These are phyloP conservation scores for Salmo trutta DNA, from an alignment of 2,797 vertebrate species.

Conservation along the genomic window DNA sequence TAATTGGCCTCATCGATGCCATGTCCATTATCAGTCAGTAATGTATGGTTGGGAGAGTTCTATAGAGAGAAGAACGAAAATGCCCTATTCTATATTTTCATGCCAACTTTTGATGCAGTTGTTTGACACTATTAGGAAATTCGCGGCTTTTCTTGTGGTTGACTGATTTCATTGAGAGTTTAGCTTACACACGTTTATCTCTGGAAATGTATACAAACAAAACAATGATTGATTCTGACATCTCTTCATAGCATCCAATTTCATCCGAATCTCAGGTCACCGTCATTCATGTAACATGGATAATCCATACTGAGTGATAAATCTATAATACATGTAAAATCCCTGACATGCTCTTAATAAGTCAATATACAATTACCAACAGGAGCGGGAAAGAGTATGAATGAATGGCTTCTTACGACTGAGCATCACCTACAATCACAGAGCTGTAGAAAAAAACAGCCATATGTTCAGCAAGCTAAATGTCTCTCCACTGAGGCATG, in stretches of 20 bases:
- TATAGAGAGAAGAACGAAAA: background rate
- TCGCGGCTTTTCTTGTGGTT: background rate
- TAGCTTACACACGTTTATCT: background rate
- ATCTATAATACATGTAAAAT: background rate
- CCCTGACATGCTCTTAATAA: background rate
- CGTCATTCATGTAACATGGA: background rate
- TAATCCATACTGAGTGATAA: background rate
- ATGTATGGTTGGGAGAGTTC: background rate
- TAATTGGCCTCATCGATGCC: background rate
- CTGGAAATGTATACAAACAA: background rate
- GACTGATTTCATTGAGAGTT: background rate
- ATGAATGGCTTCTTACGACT: background rate
- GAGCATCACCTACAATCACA: background rate
- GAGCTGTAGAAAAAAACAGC: background rate
- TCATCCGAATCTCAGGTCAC: background rate
- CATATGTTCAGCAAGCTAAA: background rate
- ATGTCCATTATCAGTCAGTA: background rate
- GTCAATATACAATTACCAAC: background rate
- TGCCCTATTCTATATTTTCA: background rate
- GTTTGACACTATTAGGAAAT: background rate
- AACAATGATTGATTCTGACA: background rate
- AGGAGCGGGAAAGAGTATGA: background rate
- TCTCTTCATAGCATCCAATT: background rate
- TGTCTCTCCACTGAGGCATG: background rate
- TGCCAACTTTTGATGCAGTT: background rate